A percentile compares a stretch with the other conserved stretches of the same genome.
Conservation (phyloP, 2,888 invertebrate genomes). For the Eugnorisma glareosa region DNA sequence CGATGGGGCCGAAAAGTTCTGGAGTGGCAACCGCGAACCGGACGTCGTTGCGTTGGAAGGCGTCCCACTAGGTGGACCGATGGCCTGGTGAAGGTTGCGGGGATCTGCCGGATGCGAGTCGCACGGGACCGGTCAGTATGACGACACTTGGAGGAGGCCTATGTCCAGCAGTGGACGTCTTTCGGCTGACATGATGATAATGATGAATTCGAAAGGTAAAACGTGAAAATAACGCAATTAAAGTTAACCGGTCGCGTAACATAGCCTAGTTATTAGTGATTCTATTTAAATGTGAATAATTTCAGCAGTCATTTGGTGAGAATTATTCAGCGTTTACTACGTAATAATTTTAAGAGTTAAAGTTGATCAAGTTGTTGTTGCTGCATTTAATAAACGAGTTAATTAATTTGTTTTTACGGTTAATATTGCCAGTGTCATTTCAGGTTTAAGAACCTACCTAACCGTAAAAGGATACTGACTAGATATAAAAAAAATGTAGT, state of each 20-base stretch:
- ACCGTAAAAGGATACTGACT: not conserved
- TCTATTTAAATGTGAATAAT: slow-evolving; percentile 26
- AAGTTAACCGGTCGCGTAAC: slow-evolving; percentile 5
- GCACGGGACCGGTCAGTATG: too few species aligned
- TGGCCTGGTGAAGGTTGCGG: too few species aligned
- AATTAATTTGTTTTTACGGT: not conserved
- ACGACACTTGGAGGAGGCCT: too few species aligned
- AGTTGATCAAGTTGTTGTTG: slow-evolving; percentile 7
- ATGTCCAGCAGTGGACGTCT: too few species aligned
- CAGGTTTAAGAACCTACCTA: not conserved
- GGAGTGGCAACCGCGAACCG: too few species aligned
- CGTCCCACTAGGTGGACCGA: too few species aligned
- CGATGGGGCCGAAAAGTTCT: too few species aligned
- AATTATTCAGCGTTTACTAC: slow-evolving; percentile 31
- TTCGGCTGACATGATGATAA: too few species aligned
- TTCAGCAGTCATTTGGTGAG: slow-evolving; percentile 22
- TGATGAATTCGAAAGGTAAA: too few species aligned
- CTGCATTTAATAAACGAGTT: slow-evolving; percentile 16
- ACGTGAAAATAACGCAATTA: slow-evolving; percentile 10
- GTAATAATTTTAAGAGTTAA: slow-evolving; percentile 14
- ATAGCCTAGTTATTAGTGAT: not conserved
- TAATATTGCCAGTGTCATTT: not conserved
- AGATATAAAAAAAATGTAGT: not conserved
- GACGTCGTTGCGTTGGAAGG: too few species aligned
- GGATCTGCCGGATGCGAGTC: too few species aligned